Base-by-base conservation (phyloP, 2,113 vertebrate species). In the Prietella phreatophila region DNA sequence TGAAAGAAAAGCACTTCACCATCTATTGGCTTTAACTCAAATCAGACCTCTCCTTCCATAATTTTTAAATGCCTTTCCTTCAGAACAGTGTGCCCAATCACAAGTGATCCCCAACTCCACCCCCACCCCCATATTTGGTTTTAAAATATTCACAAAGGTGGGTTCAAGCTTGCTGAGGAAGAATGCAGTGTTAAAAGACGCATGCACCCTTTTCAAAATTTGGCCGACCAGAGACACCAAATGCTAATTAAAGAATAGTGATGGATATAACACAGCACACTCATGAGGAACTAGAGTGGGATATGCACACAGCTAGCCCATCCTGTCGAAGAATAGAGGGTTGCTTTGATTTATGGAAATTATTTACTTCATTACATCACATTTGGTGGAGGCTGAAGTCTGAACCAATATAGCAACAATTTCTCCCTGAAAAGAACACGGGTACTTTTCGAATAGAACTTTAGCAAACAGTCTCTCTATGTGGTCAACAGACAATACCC, bases 181-280 rank as follows among this genome's bases (percentile, higher is more conserved):
- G 90, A 84, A 91, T 65, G 89, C 93, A 90, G 75, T 86, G 91
- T 90, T 92, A 87, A 93, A 91, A 91, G 91, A 90, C 58, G 73
- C 50, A 92, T 63, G 90, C 83, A 92, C 92, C 94, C 75, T 90
- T 89, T 91, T 94, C 85, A 90, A 85, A 89, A 82, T 71, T 67
- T 89, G 65, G 56, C 84, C 89, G 33, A 89, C 91, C 90, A 90
- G 90, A 84, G 92, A 89, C 82, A 89, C 69, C 75, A 89, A 89
- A 93, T 92, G 67, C 92, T 93, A 93, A 94, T 94, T 91, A 94
- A 91, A 89, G 76, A 85, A 85, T 89, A 89, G 85, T 65, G 84
- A 56, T 93, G 81, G 88, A 91, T 89, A 89, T 91, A 93, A 93
- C 65, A 93, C 91, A 90, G 86, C 89, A 83, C 92, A 83, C 91